Evolutionary conservation across 2,797 vertebrate species (phyloP).

Genomic region (Cygnus olor): DNA sequence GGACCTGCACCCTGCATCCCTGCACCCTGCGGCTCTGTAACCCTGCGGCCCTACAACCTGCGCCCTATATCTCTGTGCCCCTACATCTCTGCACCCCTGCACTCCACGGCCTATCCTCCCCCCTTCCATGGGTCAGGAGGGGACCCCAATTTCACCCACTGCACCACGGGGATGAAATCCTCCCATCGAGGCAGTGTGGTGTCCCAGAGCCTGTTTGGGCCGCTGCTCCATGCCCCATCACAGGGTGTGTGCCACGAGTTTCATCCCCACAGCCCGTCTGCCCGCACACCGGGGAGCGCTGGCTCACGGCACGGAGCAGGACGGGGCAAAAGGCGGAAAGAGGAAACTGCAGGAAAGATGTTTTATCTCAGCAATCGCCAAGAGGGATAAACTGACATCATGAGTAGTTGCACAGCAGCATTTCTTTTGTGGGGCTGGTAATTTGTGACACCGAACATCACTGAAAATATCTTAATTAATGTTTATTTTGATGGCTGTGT

Average conservation of each 20-base stretch:
- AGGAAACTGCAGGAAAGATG: neutral
- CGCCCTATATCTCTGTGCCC: rapidly evolving
- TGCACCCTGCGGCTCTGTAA: neutral
- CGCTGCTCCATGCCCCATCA: rapidly evolving
- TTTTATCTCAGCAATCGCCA: constrained; percentile 36
- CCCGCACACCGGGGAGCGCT: neutral
- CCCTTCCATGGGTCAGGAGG: rapidly evolving
- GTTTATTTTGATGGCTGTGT: constrained; percentile 69
- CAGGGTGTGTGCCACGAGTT: neutral
- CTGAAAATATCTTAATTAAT: constrained; percentile 66
- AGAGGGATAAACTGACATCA: constrained; percentile 61
- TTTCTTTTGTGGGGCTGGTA: constrained; percentile 52
- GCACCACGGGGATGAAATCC: neutral
- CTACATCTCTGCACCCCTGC: too few relatives aligned
- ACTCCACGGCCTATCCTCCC: neutral
- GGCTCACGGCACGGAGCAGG: rapidly evolving
- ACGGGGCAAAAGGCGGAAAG: neutral
- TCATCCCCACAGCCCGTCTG: neutral
- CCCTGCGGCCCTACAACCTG: rapidly evolving
- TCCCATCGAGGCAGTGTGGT: rapidly evolving
- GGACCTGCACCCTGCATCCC: too few relatives aligned
- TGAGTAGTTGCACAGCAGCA: constrained; percentile 38
- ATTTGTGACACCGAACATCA: constrained; percentile 60
- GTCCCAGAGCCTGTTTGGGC: rapidly evolving
- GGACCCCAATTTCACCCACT: neutral